Conservation (phyloP, 2,888 invertebrate species). For the Tuta absoluta region DNA sequence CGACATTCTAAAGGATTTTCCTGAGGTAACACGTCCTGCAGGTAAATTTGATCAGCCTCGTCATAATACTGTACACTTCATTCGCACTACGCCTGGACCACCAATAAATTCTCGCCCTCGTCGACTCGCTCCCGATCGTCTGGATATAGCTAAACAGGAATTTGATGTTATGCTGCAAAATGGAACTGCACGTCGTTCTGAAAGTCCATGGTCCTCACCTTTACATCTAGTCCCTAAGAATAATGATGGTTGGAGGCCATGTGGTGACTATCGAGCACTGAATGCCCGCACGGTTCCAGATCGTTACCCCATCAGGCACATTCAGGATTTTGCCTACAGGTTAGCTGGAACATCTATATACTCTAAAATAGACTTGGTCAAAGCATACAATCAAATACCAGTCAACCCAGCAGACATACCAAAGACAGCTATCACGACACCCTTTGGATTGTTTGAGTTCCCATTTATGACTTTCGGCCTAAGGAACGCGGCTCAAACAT, state of each 20-base stretch:
- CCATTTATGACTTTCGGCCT: conserved; percentile 44
- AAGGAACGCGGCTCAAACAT: conserved; percentile 2
- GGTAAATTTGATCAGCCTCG: neutral
- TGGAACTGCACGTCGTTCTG: conserved; percentile 37
- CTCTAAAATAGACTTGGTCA: conserved; percentile 27
- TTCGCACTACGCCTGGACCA: conserved; percentile 32
- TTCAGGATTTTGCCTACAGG: conserved; percentile 30
- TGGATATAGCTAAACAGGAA: conserved; percentile 35
- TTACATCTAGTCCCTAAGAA: conserved; percentile 43
- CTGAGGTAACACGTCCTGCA: conserved; percentile 28
- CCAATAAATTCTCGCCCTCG: conserved; percentile 33
- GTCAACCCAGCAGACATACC: too few species aligned
- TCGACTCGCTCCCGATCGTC: conserved; percentile 36
- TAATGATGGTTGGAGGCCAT: conserved; percentile 41
- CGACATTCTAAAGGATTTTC: conserved; percentile 1
- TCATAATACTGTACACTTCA: conserved; percentile 33
- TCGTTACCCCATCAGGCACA: conserved; percentile 27
- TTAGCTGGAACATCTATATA: conserved; percentile 26
- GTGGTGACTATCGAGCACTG: conserved; percentile 44
- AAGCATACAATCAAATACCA: too few species aligned
- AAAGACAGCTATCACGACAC: too few species aligned
- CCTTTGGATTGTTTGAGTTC: too few species aligned
- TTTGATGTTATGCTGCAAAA: conserved; percentile 36
- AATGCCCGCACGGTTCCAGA: conserved; percentile 22
- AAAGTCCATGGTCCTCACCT: conserved; percentile 28